These are phyloP conservation scores for Cyclina sinensis DNA, from an alignment of 1,140 invertebrate genomes.

Conservation along the genomic window DNA sequence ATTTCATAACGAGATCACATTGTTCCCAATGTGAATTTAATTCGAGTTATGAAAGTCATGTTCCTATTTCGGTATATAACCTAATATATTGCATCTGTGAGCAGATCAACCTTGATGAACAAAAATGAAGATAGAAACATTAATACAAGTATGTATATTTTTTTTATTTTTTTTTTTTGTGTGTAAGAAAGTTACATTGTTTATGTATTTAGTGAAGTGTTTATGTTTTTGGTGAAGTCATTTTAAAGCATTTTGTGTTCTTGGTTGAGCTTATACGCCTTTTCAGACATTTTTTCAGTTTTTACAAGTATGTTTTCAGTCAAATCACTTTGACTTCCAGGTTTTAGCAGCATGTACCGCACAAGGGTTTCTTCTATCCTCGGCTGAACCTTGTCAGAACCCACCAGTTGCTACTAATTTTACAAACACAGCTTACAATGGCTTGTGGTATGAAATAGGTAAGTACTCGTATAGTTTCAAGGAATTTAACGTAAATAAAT, in stretches of 20 bases:
- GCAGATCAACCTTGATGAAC: background rate
- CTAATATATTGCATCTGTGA: background rate
- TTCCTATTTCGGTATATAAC: background rate
- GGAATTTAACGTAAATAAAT: too few species aligned
- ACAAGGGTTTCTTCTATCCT: conserved; percentile 19
- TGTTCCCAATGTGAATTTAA: background rate
- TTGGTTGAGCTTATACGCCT: too few species aligned
- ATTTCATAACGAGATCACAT: background rate
- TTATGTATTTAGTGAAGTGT: too few species aligned
- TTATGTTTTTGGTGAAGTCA: too few species aligned
- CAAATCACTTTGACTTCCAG: too few species aligned
- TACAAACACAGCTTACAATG: conserved; percentile 70
- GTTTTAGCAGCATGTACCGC: background rate
- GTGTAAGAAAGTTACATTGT: too few species aligned
- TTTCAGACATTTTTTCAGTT: too few species aligned
- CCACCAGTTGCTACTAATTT: conserved; percentile 70
- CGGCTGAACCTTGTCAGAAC: conserved; percentile 58
- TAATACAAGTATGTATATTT: background rate
- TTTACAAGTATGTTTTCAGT: too few species aligned
- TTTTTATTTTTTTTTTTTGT: too few species aligned
- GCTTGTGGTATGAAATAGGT: conserved; percentile 79
- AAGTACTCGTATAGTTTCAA: conserved; percentile 17
- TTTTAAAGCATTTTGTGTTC: too few species aligned
- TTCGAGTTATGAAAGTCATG: background rate
- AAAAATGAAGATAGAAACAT: background rate